A percentile compares a stretch with the other conserved stretches of the same genome.
Conservation (phyloP, 1,140 invertebrate genomes). For the Chymomyza costata region DNA sequence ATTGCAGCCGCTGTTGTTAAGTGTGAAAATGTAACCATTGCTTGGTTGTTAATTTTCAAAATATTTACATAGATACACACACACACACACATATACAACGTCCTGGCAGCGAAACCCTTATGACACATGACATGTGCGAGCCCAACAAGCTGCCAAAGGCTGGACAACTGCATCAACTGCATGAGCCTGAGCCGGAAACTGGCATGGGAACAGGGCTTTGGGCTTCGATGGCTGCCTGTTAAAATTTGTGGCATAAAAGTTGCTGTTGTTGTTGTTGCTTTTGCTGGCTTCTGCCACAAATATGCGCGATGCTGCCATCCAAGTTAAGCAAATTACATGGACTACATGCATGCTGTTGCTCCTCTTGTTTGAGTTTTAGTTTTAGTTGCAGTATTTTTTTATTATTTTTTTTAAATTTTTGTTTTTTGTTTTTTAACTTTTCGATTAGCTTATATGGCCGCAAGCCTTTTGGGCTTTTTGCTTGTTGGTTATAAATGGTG, state of each 20-base stretch:
- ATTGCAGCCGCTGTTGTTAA: slow-evolving; percentile 15
- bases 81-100: slow-evolving; percentile 5
- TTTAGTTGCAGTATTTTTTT: no score
- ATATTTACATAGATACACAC: slow-evolving; percentile 35
- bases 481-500: not conserved
- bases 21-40: slow-evolving; percentile 54
- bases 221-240: slow-evolving; percentile 19
- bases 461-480: no score
- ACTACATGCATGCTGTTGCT: no score
- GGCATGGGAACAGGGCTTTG: no score
- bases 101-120: slow-evolving; percentile 21
- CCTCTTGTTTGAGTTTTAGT: no score
- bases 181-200: not conserved
- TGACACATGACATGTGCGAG: slow-evolving; percentile 44
- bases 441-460: slow-evolving; percentile 5
- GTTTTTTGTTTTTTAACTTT: slow-evolving; percentile 1
- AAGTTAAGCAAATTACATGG: slow-evolving; percentile 6
- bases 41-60: slow-evolving; percentile 49
- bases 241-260: slow-evolving; percentile 42
- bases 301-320: slow-evolving; percentile 24
- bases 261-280: slow-evolving; percentile 7
- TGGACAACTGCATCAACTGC: slow-evolving; percentile 27
- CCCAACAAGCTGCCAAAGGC: slow-evolving; percentile 1
- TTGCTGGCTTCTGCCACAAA: slow-evolving; percentile 30
- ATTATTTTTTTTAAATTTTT: no score